phyloP scores from a whole-genome alignment of 92 coral and sea anemone genomes.

The Porites divaricata region DNA sequence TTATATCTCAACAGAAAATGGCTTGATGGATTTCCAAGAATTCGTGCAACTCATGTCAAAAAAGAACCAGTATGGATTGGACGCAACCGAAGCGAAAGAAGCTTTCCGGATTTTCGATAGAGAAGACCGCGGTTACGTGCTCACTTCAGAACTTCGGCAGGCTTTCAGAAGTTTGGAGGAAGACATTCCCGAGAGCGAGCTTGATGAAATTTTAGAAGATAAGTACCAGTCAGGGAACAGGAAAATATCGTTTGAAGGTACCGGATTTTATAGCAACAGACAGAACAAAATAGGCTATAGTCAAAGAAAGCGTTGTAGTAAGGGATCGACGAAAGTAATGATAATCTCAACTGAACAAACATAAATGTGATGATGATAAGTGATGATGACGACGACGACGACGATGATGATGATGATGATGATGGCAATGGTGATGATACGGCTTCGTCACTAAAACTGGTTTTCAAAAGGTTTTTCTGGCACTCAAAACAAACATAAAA shows the following conservation, averaged over 20 bases:
- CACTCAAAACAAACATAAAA: too few species aligned
- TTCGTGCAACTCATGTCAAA: slow-evolving; percentile 91
- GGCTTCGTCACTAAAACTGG: too few species aligned
- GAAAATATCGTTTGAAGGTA: slow-evolving; percentile 90
- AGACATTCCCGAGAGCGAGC: slow-evolving; percentile 89
- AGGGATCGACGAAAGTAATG: too few species aligned
- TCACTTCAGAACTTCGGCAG: slow-evolving; percentile 90
- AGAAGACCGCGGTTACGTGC: slow-evolving; percentile 86
- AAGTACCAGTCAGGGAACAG: slow-evolving; percentile 90
- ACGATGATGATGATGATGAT: too few species aligned
- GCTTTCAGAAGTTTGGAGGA: slow-evolving; percentile 88
- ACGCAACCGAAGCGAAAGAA: slow-evolving; percentile 75
- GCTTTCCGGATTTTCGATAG: slow-evolving; percentile 95
- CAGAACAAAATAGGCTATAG: background rate
- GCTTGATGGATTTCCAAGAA: slow-evolving; percentile 94
- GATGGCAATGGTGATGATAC: too few species aligned
- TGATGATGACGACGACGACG: too few species aligned
- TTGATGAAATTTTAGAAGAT: slow-evolving; percentile 92
- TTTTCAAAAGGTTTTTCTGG: too few species aligned
- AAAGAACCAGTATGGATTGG: slow-evolving; percentile 87
- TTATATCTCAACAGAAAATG: slow-evolving; percentile 72
- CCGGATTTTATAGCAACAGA: background rate
- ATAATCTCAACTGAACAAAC: too few species aligned
- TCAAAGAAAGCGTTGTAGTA: background rate
- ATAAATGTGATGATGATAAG: too few species aligned